These are phyloP conservation scores for Pammene aurita DNA, from an alignment of 2,888 invertebrate genomes.

Conservation along the genomic window DNA sequence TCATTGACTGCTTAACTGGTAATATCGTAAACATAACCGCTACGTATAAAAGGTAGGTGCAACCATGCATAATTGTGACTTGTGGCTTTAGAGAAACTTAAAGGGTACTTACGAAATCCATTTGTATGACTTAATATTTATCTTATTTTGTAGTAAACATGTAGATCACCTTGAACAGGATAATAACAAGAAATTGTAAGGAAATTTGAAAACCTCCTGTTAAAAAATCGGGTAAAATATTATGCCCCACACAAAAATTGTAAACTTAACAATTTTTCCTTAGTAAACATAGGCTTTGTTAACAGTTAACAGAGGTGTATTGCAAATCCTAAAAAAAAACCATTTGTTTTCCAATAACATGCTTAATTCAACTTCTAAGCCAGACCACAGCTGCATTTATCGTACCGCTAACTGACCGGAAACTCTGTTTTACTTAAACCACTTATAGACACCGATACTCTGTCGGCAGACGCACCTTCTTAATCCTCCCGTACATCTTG, in stretches of 20 bases:
- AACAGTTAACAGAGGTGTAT: too few relatives aligned
- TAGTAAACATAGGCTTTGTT: too few relatives aligned
- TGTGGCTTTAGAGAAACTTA: constrained; percentile 15
- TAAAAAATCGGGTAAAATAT: too few relatives aligned
- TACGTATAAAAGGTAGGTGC: background rate
- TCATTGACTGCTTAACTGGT: constrained; percentile 25
- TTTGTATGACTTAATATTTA: too few relatives aligned
- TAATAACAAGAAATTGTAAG: too few relatives aligned
- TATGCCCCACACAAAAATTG: too few relatives aligned
- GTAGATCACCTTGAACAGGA: too few relatives aligned
- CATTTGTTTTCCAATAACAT: background rate
- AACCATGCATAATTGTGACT: constrained; percentile 3
- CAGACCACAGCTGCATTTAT: background rate
- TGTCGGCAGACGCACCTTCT: constrained; percentile 10
- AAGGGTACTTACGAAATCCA: constrained; percentile 11
- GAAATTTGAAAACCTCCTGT: too few relatives aligned
- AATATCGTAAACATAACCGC: constrained; percentile 11
- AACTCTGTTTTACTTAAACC: background rate
- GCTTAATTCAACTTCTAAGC: background rate
- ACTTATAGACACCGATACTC: background rate
- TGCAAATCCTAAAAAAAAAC: too few relatives aligned
- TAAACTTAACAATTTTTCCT: too few relatives aligned
- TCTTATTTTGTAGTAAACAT: background rate
- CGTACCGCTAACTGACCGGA: background rate
- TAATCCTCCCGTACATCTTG: constrained; percentile 21